Conservation (phyloP, 2,113 vertebrate genomes). For the Chelonoidis abingdonii region DNA sequence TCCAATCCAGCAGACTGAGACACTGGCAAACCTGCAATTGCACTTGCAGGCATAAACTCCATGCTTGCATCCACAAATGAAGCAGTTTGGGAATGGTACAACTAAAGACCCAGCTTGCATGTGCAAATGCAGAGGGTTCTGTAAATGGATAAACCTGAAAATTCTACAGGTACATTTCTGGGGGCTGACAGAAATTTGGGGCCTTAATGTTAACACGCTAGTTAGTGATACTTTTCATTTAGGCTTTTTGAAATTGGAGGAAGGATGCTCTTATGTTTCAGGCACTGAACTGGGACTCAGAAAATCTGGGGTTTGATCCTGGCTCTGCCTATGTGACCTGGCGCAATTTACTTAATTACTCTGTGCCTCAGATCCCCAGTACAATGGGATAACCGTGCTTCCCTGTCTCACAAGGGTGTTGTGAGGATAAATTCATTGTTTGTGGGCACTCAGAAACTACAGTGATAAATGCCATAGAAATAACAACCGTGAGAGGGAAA, state of each 20-base stretch:
- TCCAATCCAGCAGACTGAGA: neutral
- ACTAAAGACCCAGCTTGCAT: neutral
- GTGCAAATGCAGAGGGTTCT: constrained; percentile 45
- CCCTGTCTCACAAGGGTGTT: no score
- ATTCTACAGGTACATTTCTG: constrained; percentile 1
- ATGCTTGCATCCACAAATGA: neutral
- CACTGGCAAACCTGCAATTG: neutral
- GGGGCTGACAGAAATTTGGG: neutral
- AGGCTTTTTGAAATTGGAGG: neutral
- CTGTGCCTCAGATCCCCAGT: neutral
- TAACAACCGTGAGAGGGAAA: no score
- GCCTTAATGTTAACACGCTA: neutral
- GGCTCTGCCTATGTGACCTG: neutral
- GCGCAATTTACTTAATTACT: neutral
- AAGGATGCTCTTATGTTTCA: neutral
- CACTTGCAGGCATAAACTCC: neutral
- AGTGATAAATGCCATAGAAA: no score
- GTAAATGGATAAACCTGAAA: constrained; percentile 52
- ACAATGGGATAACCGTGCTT: no score
- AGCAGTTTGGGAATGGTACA: neutral
- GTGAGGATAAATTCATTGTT: no score
- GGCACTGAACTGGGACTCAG: neutral
- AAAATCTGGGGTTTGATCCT: neutral
- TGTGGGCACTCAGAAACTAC: no score
- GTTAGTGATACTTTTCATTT: neutral